Percentiles rank a stretch among this genome's conserved stretches.
Evolutionary conservation across 2,797 vertebrate species (phyloP).

Genomic region (Molossus alvarezi): DNA sequence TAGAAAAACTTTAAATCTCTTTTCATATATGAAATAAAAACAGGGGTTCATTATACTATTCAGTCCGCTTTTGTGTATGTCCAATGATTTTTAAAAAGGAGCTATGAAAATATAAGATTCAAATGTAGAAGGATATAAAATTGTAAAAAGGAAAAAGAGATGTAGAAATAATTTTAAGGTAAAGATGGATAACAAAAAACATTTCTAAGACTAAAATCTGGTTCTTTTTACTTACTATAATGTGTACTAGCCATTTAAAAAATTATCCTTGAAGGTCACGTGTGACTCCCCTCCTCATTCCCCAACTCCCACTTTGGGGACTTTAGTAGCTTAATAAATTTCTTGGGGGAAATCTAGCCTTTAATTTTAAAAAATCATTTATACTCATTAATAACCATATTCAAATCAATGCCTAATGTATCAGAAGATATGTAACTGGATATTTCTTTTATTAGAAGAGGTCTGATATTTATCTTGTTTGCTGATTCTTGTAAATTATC

Average conservation of each 20-base stretch:
- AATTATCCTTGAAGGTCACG: background rate
- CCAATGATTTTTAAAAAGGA: constrained; percentile 1
- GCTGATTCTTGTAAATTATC: constrained; percentile 21
- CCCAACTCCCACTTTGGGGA: background rate
- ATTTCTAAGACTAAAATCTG: constrained; percentile 39
- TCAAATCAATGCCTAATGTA: background rate
- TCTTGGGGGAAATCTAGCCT: constrained; percentile 14
- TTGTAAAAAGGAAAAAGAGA: background rate
- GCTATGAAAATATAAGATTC: background rate
- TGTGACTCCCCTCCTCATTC: background rate
- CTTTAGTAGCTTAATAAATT: background rate
- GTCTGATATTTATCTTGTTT: background rate
- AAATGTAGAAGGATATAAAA: background rate
- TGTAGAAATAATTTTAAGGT: constrained; percentile 39
- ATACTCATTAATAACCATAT: background rate
- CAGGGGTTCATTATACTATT: background rate
- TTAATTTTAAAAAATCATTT: constrained; percentile 46
- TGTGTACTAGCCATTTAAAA: background rate
- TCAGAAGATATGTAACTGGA: constrained; percentile 24
- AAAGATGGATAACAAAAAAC: constrained; percentile 25
- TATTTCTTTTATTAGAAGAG: constrained; percentile 39
- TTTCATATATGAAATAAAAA: constrained; percentile 49
- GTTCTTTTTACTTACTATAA: background rate
- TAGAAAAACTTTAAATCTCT: constrained; percentile 5
- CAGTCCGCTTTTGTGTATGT: background rate